A percentile compares a stretch with the other conserved stretches of the same genome.
Conservation (phyloP, 2,888 invertebrate genomes). For the Anticlea derivata region DNA sequence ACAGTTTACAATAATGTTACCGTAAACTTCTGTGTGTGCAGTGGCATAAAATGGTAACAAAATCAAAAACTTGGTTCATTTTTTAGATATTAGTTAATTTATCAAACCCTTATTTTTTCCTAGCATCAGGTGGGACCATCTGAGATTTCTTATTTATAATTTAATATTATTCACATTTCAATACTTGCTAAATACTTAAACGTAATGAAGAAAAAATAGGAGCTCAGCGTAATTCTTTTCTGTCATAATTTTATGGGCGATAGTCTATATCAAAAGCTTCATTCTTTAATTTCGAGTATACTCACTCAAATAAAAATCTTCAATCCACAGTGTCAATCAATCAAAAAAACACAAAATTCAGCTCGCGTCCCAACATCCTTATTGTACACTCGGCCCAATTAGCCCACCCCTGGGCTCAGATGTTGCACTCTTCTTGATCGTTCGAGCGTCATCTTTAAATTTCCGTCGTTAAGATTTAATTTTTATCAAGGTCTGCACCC, state of each 20-base stretch:
- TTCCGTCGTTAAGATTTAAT: conserved; percentile 85
- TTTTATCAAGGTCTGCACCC: conserved; percentile 72
- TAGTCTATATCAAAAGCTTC: not conserved
- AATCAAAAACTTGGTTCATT: conserved; percentile 10
- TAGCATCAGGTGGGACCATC: too few species aligned
- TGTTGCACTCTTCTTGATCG: conserved; percentile 83
- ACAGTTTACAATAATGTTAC: conserved; percentile 15
- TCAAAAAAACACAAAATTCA: conserved; percentile 50
- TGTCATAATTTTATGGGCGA: too few species aligned
- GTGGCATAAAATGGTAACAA: conserved; percentile 7
- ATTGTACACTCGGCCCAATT: conserved; percentile 75
- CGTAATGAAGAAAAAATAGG: too few species aligned
- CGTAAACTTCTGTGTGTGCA: conserved; percentile 15
- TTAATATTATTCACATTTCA: too few species aligned
- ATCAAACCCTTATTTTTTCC: too few species aligned
- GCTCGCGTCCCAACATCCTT: conserved; percentile 51
- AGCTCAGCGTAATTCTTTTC: too few species aligned
- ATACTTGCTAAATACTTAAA: too few species aligned
- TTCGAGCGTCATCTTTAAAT: conserved; percentile 83
- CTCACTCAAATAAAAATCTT: conserved; percentile 38
- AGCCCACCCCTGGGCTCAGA: conserved; percentile 79
- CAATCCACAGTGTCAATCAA: conserved; percentile 57
- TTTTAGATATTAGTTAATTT: too few species aligned
- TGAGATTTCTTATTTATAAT: too few species aligned
- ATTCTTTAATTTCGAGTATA: not conserved